Percentiles rank a stretch among this genome's conserved stretches.
phyloP scores from a whole-genome alignment of 2,113 vertebrate species.

The Ciconia stormi region DNA sequence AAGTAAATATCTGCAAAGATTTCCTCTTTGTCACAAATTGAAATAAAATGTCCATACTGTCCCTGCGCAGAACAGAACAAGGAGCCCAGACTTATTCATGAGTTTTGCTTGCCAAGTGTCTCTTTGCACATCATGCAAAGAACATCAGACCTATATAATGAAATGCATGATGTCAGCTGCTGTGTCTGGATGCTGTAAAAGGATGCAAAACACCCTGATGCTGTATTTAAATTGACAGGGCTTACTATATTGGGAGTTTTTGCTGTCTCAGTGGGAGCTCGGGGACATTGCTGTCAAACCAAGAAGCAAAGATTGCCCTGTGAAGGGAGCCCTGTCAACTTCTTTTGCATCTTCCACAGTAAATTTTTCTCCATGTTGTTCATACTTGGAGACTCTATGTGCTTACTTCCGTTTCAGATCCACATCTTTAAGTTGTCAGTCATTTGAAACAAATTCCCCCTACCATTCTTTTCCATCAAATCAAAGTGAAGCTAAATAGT shows the following conservation, averaged over 20 bases:
- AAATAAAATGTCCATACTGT: background rate
- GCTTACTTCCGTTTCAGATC: background rate
- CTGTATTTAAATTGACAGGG: slow-evolving; percentile 57
- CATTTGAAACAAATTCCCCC: background rate
- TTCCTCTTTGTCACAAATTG: background rate
- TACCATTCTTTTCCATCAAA: background rate
- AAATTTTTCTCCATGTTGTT: background rate
- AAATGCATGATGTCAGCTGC: slow-evolving; percentile 59
- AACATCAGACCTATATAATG: slow-evolving; percentile 42
- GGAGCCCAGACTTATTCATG: background rate
- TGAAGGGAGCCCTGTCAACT: slow-evolving; percentile 29
- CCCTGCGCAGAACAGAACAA: background rate
- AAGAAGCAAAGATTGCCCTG: background rate
- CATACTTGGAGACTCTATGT: background rate
- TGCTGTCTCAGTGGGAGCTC: slow-evolving; percentile 40
- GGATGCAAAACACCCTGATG: slow-evolving; percentile 21
- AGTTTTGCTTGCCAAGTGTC: slow-evolving; percentile 9
- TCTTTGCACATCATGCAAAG: background rate
- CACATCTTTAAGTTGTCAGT: background rate
- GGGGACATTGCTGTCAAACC: slow-evolving; percentile 46
- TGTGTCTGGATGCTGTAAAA: slow-evolving; percentile 29
- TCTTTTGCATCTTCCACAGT: slow-evolving; percentile 3
- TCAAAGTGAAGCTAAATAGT: background rate
- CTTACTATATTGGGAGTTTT: slow-evolving; percentile 58
- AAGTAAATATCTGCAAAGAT: background rate